Evolutionary conservation across 2,113 vertebrate genomes (phyloP), one percentile per base, ranked within the genome.

Genomic region (Psophia crepitans): DNA sequence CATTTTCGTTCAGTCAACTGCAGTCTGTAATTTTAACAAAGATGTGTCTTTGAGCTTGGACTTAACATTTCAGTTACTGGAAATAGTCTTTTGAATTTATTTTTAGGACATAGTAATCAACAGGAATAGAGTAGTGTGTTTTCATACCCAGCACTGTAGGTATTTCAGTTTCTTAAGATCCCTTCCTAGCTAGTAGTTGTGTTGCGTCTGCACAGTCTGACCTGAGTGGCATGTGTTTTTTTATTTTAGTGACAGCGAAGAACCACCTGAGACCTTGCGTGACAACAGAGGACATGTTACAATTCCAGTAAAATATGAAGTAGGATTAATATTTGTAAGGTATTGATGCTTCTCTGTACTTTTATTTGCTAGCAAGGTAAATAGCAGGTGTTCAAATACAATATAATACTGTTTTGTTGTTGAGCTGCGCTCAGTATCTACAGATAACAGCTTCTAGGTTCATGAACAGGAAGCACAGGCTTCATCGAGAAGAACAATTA

Each of bases 191-290:
- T 28, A 26, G 20, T n/a, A 54, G 48, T 14, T 10, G 0, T 66
- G 12, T 58, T 89, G 22, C 6, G 0, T 53, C 30, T 87, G 37
- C 27, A 53, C 23, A 60, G 4, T 61, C 27, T 82, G 28, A 87
- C 64, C 32, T 63, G 41, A 90, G 13, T 73, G 26, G 17, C 3
- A 5, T 77, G 4, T 80, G 2, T 73, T 93, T 11, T 69, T 92
- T 73, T 93, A 7, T 98, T 96, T 77, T 89, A 99, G 99, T 98
- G 99, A 99, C 98, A 99, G 99, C 8, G 99, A 99, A 75, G 99
- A 99, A 90, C 92, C 96, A 37, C n/a, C 91, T 6, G 98, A 98
- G 35, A 98, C 97, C 2, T 90, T 99, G 71, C 28, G 43, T 41
- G 99, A 99, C 93, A 99, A 99, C 97, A 95, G 78, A 69, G 98